Conservation (phyloP, 2,888 invertebrate genomes). For the Athalia circularis region DNA sequence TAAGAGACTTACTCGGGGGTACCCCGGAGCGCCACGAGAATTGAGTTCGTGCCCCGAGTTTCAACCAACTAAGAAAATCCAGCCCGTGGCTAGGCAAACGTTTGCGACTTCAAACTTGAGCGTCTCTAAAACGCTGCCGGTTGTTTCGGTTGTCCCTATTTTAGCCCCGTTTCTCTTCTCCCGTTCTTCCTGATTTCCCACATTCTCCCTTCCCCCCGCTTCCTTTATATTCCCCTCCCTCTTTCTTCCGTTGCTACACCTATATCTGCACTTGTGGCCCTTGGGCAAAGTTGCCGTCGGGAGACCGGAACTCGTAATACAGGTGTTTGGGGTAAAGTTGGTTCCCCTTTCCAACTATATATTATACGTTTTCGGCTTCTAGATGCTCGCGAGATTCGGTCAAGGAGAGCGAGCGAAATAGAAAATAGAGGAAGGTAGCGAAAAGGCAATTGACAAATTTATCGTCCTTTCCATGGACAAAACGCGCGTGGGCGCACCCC, state of each 20-base stretch:
- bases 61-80: conserved; percentile 64
- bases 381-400: too few relatives aligned
- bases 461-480: too few relatives aligned
- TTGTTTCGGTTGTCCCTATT: conserved; percentile 11
- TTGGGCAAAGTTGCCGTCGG: too few relatives aligned
- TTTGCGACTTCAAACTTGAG: conserved; percentile 41
- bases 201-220: not conserved
- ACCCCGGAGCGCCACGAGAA: conserved; percentile 66
- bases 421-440: too few relatives aligned
- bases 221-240: not conserved
- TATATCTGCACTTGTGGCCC: too few relatives aligned
- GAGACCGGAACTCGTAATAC: not conserved
- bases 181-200: not conserved
- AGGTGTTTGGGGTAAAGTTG: not conserved
- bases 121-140: conserved; percentile 34
- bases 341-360: not conserved
- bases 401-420: too few relatives aligned
- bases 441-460: too few relatives aligned
- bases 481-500: too few relatives aligned
- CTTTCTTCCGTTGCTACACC: not conserved
- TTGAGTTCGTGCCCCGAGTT: conserved; percentile 71
- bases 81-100: conserved; percentile 56
- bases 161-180: not conserved
- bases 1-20: conserved; percentile 58
- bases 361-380: not conserved